These are phyloP conservation scores for Anoura caudifer DNA, from an alignment of 2,113 vertebrate genomes.

Conservation along the genomic window DNA sequence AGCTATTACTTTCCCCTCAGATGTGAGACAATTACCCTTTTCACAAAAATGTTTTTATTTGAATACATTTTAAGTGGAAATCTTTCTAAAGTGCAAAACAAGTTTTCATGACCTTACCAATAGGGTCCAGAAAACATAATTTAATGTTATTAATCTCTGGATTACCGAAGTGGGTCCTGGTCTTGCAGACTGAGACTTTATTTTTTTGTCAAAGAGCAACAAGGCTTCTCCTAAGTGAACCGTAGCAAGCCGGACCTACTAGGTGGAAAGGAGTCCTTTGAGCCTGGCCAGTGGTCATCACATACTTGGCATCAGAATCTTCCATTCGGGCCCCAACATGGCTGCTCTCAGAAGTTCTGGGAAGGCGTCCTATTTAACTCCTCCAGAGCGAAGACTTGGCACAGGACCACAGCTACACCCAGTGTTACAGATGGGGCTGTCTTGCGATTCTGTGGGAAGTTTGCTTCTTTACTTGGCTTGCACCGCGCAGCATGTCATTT, in stretches of 20 bases:
- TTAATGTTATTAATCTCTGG: not conserved
- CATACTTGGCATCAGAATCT: not conserved
- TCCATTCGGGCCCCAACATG: not conserved
- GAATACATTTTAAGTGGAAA: not conserved
- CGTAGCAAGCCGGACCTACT: not conserved
- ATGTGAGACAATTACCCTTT: not conserved
- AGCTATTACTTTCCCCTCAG: not conserved
- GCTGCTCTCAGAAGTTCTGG: conserved; percentile 1
- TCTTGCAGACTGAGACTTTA: not conserved
- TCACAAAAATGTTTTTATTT: not conserved
- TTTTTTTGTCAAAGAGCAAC: not conserved
- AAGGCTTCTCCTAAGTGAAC: not conserved
- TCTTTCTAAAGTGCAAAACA: conserved; percentile 9
- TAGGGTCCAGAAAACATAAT: not conserved
- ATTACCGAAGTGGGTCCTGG: not conserved
- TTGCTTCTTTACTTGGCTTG: conserved; percentile 17
- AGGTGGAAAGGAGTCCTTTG: not conserved
- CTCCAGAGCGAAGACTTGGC: conserved; percentile 27
- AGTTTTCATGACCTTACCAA: not conserved
- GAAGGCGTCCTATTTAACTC: not conserved
- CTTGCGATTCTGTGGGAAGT: not conserved
- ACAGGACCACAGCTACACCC: not conserved
- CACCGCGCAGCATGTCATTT: not conserved
- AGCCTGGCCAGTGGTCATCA: not conserved
- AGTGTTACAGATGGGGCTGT: conserved; percentile 25